Conservation (phyloP, 2,888 invertebrate genomes). For the Dicyrtoma fusca region DNA sequence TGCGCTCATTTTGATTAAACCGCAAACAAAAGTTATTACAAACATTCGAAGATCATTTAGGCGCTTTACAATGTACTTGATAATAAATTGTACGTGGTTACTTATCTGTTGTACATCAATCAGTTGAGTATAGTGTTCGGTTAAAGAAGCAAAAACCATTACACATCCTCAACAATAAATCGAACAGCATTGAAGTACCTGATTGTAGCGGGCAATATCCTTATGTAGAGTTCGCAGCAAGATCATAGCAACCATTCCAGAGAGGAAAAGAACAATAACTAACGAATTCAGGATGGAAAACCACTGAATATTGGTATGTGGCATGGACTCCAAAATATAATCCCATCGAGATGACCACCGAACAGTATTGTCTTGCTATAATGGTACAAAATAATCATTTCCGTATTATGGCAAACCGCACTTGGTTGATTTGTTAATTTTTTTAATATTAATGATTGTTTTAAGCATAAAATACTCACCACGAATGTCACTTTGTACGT, state of each 20-base stretch:
- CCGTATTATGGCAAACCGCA: no score
- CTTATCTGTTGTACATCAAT: no score
- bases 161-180: no score
- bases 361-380: slow-evolving; percentile 31
- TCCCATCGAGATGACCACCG: slow-evolving; percentile 94
- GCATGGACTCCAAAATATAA: slow-evolving; percentile 97
- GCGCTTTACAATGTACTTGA: no score
- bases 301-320: slow-evolving; percentile 98
- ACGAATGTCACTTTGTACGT: slow-evolving; percentile 84
- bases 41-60: no score
- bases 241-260: slow-evolving; percentile 99
- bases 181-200: slow-evolving; percentile 62
- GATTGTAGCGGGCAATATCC: slow-evolving; percentile 98
- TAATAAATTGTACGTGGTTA: no score
- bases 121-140: no score
- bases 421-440: background rate
- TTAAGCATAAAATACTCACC: slow-evolving; percentile 60
- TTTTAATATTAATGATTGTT: slow-evolving; percentile 4
- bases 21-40: no score
- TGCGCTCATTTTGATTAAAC: background rate
- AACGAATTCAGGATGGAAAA: slow-evolving; percentile 97
- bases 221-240: slow-evolving; percentile 93
- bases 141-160: no score
- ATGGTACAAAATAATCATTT: background rate
- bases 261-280: slow-evolving; percentile 93